These are phyloP conservation scores for Neoniphon sammara DNA, from an alignment of 2,797 vertebrate species.

Conservation along the genomic window DNA sequence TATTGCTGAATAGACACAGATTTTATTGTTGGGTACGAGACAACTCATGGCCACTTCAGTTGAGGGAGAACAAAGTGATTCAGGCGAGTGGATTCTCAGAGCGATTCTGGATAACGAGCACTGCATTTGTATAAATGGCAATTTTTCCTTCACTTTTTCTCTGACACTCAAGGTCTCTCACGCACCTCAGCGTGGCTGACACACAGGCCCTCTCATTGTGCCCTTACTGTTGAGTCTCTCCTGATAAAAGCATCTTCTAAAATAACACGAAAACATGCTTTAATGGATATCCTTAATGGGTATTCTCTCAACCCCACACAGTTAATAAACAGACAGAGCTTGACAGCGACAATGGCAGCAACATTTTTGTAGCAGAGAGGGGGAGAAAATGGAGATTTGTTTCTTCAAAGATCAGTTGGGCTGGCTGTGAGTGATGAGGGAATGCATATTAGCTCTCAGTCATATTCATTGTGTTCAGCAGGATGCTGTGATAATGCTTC, in stretches of 20 bases:
- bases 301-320: slow-evolving; percentile 22
- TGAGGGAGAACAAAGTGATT: slow-evolving; percentile 44
- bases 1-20: slow-evolving; percentile 57
- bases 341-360: slow-evolving; percentile 41
- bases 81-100: slow-evolving; percentile 17
- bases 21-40: slow-evolving; percentile 51
- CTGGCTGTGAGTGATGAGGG: slow-evolving; percentile 15
- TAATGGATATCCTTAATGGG: slow-evolving; percentile 65
- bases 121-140: slow-evolving; percentile 33
- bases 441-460: slow-evolving; percentile 29
- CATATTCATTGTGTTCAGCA: background rate
- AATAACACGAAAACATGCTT: slow-evolving; percentile 54
- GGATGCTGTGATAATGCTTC: background rate
- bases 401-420: slow-evolving; percentile 9
- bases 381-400: slow-evolving; percentile 47
- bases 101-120: slow-evolving; percentile 49
- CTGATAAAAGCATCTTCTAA: slow-evolving; percentile 56
- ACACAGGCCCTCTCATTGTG: slow-evolving; percentile 40
- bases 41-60: slow-evolving; percentile 47
- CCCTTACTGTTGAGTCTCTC: slow-evolving; percentile 36
- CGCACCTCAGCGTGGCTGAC: slow-evolving; percentile 30
- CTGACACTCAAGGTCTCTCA: slow-evolving; percentile 29
- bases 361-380: slow-evolving; percentile 50
- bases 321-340: slow-evolving; percentile 12
- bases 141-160: slow-evolving; percentile 6